Evolutionary conservation across 2,113 vertebrate genomes (phyloP), one percentile per base, ranked within the genome.

Genomic region (Mandrillus leucophaeus): DNA sequence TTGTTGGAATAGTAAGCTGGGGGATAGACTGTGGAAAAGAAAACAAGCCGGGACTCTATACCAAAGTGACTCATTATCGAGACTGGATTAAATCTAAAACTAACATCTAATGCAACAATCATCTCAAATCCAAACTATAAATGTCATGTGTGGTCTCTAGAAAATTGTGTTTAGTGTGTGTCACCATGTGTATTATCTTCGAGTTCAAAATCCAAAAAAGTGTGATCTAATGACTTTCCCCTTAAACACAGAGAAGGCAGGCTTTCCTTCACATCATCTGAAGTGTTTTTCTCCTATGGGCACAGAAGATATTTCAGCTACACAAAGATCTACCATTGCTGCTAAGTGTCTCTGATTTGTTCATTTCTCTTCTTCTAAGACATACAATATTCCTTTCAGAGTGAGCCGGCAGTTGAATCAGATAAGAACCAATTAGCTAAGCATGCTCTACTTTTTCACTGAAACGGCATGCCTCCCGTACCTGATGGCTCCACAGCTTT

Each of bases 1-100:
- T 99, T 95, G 97, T 99, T 20, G 99, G 99, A 76, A 97, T 99
- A n/a, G 73, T 98, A 35, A 99, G 99, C 95, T 99, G 98, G 96
- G 99, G 98, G 75, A 27, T 98, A 35, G 98, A 98, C 82, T 99
- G 99, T 72, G 99, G 98, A 5, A 52, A 25, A 59, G 82, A 78
- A 64, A 97, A 94, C 50, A 98, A 98, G 35, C 99, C 99, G 35
- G 99, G 99, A 66, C 98, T 99, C 70, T 99, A 98, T 30, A 89
- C 99, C 43, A 97, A 97, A 86, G 98, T 99, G 88, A 98, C 99
- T 66, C 52, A 93, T 91, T 99, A 98, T 90, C 95, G 99, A 70
- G 55, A 89, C 35, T 99, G 99, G 99, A 98, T 99, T 90, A 97
- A 96, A 96, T 93, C 96, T 45, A 97, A 98, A 86, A 97, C 93